These are phyloP conservation scores for Brachionus angularis DNA, from an alignment of 1,140 invertebrate genomes.

Conservation along the genomic window DNA sequence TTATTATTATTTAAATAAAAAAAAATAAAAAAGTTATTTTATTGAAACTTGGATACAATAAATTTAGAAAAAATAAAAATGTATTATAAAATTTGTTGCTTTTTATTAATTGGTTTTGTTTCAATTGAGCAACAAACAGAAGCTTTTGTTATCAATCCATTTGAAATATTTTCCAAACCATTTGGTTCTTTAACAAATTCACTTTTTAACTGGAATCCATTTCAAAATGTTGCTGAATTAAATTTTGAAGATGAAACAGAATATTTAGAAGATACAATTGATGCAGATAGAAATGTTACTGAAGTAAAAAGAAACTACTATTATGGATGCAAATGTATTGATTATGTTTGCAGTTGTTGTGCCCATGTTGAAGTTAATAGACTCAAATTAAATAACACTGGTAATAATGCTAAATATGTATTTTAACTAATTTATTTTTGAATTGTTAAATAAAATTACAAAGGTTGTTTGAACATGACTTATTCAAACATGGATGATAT, in stretches of 20 bases:
- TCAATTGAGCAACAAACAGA: background rate
- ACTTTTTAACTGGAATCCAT: slow-evolving; percentile 16
- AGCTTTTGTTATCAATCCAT: slow-evolving; percentile 2
- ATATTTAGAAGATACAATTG: background rate
- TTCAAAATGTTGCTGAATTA: background rate
- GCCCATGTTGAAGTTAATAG: slow-evolving; percentile 5
- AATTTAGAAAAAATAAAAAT: no score
- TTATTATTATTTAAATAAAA: slow-evolving; percentile 27
- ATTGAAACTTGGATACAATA: no score
- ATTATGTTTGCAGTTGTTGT: background rate
- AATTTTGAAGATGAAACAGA: background rate
- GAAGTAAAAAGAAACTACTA: slow-evolving; percentile 1
- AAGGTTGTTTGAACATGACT: slow-evolving; percentile 32
- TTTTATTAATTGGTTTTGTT: background rate
- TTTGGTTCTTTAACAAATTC: background rate
- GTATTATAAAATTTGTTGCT: background rate
- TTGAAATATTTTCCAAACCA: background rate
- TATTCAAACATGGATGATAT: slow-evolving; percentile 29
- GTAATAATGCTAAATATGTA: background rate
- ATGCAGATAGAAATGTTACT: background rate
- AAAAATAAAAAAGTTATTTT: background rate
- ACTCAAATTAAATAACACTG: slow-evolving; percentile 26
- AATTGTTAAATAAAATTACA: background rate
- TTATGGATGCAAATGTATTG: slow-evolving; percentile 27
- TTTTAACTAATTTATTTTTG: background rate